Percentiles rank a stretch among this genome's conserved stretches.
phyloP scores from a whole-genome alignment of 2,113 vertebrate genomes.

The Cheirogaleus medius region DNA sequence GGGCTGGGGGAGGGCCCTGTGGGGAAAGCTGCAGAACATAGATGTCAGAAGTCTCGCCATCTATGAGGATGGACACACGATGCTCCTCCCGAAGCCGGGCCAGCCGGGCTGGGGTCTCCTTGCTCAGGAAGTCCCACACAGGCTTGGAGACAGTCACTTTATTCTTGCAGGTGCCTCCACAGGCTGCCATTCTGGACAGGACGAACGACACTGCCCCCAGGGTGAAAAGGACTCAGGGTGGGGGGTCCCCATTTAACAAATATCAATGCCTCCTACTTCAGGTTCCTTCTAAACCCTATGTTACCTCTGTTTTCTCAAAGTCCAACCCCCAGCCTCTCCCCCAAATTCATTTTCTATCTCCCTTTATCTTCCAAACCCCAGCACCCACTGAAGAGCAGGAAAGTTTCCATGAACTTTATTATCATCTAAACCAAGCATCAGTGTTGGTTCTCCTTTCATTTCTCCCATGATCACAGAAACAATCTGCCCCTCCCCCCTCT shows the following conservation, averaged over 20 bases:
- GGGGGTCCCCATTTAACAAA: conserved; percentile 50
- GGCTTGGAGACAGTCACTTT: conserved; percentile 94
- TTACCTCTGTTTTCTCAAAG: not conserved
- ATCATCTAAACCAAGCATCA: conserved; percentile 2
- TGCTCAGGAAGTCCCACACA: conserved; percentile 95
- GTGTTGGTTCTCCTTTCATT: not conserved
- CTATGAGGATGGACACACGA: conserved; percentile 91
- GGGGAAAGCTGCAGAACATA: conserved; percentile 93
- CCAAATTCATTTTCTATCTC: not conserved
- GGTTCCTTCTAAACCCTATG: not conserved
- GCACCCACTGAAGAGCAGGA: not conserved
- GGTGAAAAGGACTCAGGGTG: conserved; percentile 74
- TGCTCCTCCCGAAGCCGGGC: conserved; percentile 94
- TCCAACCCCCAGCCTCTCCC: not conserved
- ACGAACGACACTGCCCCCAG: conserved; percentile 84
- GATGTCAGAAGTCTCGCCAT: conserved; percentile 95
- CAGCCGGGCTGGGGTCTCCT: conserved; percentile 92
- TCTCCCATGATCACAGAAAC: not conserved
- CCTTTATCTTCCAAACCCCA: conserved; percentile 6
- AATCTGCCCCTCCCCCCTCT: not conserved
- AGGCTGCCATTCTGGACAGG: conserved; percentile 86
- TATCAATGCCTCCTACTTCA: conserved; percentile 16
- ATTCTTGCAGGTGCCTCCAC: conserved; percentile 91
- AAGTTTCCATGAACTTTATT: not conserved
- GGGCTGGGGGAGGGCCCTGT: conserved; percentile 83